Percentiles rank a stretch among this genome's conserved stretches.
phyloP scores from a whole-genome alignment of 1,140 invertebrate species.

The Caenorhabditis briggsae region DNA sequence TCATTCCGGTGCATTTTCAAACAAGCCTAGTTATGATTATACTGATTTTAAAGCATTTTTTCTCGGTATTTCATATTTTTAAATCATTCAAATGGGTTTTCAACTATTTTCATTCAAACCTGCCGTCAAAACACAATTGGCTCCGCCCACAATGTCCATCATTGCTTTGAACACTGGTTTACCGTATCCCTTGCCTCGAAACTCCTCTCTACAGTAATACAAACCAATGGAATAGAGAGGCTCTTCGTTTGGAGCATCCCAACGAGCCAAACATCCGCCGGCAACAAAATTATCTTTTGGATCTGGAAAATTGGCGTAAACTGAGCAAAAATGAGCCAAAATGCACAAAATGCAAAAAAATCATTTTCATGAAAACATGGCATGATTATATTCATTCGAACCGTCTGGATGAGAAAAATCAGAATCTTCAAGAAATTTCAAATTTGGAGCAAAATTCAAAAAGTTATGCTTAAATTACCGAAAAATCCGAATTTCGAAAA shows the following conservation, averaged over 20 bases:
- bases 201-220: background rate
- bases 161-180: background rate
- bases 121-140: constrained; percentile 19
- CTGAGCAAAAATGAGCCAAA: background rate
- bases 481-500: background rate
- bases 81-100: no score
- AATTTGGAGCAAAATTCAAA: background rate
- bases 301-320: background rate
- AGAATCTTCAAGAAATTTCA: background rate
- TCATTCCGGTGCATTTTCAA: no score
- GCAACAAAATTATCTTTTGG: background rate
- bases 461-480: background rate
- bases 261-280: background rate
- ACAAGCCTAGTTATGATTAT: no score
- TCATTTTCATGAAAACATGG: background rate
- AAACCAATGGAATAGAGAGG: background rate
- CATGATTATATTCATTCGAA: background rate
- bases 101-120: no score
- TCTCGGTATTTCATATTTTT: background rate
- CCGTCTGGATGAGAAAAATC: background rate
- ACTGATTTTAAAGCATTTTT: background rate
- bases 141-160: constrained; percentile 15
- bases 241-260: background rate
- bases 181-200: background rate
- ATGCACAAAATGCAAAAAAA: background rate